A percentile compares a stretch with the other conserved stretches of the same genome.
These are phyloP conservation scores for Anguilla japonica DNA, from an alignment of 2,113 vertebrate species.

Conservation along the genomic window DNA sequence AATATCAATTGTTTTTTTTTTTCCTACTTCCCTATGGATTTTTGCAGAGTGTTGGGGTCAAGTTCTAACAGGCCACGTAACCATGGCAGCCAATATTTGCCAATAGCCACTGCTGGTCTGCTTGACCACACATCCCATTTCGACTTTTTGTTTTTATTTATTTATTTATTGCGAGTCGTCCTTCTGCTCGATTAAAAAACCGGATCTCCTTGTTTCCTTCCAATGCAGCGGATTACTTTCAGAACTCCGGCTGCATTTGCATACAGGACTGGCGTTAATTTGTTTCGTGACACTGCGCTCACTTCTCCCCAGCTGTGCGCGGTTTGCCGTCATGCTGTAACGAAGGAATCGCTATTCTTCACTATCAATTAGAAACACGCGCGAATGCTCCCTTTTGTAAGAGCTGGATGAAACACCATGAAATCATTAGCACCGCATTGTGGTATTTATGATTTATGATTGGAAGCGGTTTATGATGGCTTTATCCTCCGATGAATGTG, in stretches of 20 bases:
- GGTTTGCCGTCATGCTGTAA: background rate
- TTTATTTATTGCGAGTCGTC: background rate
- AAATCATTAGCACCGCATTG: background rate
- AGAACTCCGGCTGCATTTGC: background rate
- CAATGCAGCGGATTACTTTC: background rate
- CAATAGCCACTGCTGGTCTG: background rate
- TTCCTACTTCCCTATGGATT: background rate
- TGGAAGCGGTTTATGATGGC: background rate
- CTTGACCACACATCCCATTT: background rate
- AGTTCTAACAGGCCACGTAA: background rate
- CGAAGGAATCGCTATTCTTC: constrained; percentile 1
- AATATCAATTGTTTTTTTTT: background rate
- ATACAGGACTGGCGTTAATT: background rate
- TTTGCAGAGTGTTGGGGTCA: background rate
- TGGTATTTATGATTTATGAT: background rate
- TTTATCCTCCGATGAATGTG: background rate
- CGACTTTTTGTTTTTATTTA: background rate
- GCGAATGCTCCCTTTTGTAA: background rate
- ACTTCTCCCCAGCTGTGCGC: background rate
- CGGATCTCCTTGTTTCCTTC: background rate
- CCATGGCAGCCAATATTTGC: background rate
- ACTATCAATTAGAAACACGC: background rate
- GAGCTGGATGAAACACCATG: background rate
- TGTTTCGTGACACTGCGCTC: background rate
- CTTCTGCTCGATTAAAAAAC: background rate